phyloP scores from a whole-genome alignment of 2,888 invertebrate genomes.

The Cerastoderma edule region DNA sequence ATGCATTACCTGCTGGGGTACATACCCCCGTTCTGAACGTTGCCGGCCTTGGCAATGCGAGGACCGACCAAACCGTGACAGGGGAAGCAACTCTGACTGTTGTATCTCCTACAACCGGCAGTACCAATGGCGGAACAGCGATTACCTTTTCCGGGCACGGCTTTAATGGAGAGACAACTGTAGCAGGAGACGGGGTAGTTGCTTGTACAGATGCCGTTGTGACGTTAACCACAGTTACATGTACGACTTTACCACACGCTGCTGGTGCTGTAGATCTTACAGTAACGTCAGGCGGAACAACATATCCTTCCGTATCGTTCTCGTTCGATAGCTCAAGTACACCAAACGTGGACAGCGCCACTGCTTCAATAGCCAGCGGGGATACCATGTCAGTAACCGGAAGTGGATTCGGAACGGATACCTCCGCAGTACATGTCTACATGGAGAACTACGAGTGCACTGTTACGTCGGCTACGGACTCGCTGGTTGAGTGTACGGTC shows the following conservation, averaged over 20 bases:
- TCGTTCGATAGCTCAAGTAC: slow-evolving; percentile 43
- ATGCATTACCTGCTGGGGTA: slow-evolving; percentile 60
- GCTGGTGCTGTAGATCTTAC: slow-evolving; percentile 43
- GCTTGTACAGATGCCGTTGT: slow-evolving; percentile 44
- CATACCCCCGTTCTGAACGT: slow-evolving; percentile 50
- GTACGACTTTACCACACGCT: slow-evolving; percentile 58
- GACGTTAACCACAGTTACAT: slow-evolving; percentile 50
- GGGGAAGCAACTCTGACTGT: slow-evolving; percentile 40
- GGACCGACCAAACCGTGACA: slow-evolving; percentile 25
- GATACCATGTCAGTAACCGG: slow-evolving; percentile 59
- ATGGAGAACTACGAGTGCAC: slow-evolving; percentile 26
- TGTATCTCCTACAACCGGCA: slow-evolving; percentile 62
- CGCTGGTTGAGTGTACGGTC: slow-evolving; percentile 20
- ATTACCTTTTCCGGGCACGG: slow-evolving; percentile 67
- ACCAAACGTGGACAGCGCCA: slow-evolving; percentile 51
- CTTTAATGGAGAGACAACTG: slow-evolving; percentile 57
- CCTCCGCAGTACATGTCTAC: slow-evolving; percentile 1
- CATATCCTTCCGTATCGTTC: slow-evolving; percentile 51
- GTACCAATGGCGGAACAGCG: slow-evolving; percentile 57
- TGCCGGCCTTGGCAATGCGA: slow-evolving; percentile 49
- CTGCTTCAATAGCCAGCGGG: slow-evolving; percentile 56
- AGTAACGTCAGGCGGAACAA: slow-evolving; percentile 56
- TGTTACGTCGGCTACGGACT: background rate
- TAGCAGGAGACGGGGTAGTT: slow-evolving; percentile 46
- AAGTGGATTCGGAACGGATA: slow-evolving; percentile 43